Evolutionary conservation across 1,140 invertebrate species (phyloP), one percentile per base, ranked within the genome.

Genomic region (Uloborus diversus): DNA sequence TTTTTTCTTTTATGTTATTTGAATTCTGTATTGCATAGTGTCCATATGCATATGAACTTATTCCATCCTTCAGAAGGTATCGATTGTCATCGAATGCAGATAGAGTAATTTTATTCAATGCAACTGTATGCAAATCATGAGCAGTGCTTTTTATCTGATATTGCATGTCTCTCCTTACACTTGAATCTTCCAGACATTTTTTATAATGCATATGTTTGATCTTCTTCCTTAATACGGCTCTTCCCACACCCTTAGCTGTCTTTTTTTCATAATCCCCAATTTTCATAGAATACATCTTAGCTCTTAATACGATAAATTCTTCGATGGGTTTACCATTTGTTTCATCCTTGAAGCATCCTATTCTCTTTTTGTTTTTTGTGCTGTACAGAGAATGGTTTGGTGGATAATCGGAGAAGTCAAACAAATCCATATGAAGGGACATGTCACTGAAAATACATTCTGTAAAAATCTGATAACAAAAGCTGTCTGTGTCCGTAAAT

Each of bases 301-400:
- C n/a, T 42, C 51, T 17, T 11, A 76, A 47, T 9, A 57, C 59
- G 0, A 76, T 23, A 35, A 64, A 76, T 30, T 76, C 73, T n/a
- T 23, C 2, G 14, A 76, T 53, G 13, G 20, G n/a, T 37, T 53
- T 64, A 2, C 3, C 57, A 20, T 28, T 20, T 11, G 30, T 20
- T 64, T 76, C 73, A 64, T 76, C 73, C 47, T 76, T 76, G 2
- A 76, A 32, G 7, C 32, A 35, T 13, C 73, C 73, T 25, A 76
- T 51, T 42, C 25, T n/a, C n/a, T n/a, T n/a, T n/a, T n/a, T n/a
- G n/a, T 28, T 35, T 64, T 62, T 30, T 14, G 61, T 62, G 17
- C 17, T 30, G 3, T 32, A 51, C n/a, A 66, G 30, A 42, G 37
- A 17, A 56, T 79, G 61, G 20, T 49, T 32, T 5, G 7, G 14